Percentiles rank a stretch among this genome's conserved stretches.
These are phyloP conservation scores for Lithobates pipiens DNA, from an alignment of 2,797 vertebrate species.

Conservation along the genomic window DNA sequence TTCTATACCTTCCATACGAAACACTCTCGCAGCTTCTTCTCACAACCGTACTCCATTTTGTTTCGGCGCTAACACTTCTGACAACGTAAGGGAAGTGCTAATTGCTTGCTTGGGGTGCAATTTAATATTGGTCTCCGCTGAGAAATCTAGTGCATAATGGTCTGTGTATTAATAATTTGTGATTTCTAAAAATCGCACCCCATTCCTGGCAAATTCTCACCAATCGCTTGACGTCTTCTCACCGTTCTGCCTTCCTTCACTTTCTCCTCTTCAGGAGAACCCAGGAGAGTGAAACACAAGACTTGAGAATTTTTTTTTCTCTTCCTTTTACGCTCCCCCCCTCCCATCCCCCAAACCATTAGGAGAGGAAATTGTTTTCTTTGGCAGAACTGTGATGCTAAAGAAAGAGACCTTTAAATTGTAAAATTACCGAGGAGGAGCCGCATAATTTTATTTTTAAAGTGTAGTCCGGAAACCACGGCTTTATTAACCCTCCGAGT, in stretches of 20 bases:
- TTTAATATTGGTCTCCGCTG: conserved; percentile 49
- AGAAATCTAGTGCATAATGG: conserved; percentile 41
- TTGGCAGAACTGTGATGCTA: background rate
- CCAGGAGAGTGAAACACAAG: background rate
- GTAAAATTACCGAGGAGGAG: background rate
- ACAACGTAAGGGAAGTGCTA: conserved; percentile 50
- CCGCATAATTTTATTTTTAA: conserved; percentile 68
- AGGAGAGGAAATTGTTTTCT: background rate
- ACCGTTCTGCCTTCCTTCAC: conserved; percentile 6
- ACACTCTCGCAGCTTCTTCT: background rate
- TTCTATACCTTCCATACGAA: conserved; percentile 29
- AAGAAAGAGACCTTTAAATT: conserved; percentile 42
- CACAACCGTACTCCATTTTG: conserved; percentile 15
- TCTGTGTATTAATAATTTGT: conserved; percentile 51
- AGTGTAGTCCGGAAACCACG: conserved; percentile 62
- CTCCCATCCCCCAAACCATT: background rate
- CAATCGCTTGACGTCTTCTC: conserved; percentile 15
- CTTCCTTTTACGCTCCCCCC: background rate
- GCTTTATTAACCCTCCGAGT: background rate
- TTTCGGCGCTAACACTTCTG: conserved; percentile 47
- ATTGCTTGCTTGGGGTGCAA: conserved; percentile 57
- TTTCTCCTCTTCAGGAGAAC: background rate
- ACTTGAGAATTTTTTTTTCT: background rate
- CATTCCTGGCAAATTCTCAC: conserved; percentile 59
- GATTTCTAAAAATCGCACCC: conserved; percentile 45